Conservation (phyloP, 2,797 vertebrate species). For the Artibeus jamaicensis region DNA sequence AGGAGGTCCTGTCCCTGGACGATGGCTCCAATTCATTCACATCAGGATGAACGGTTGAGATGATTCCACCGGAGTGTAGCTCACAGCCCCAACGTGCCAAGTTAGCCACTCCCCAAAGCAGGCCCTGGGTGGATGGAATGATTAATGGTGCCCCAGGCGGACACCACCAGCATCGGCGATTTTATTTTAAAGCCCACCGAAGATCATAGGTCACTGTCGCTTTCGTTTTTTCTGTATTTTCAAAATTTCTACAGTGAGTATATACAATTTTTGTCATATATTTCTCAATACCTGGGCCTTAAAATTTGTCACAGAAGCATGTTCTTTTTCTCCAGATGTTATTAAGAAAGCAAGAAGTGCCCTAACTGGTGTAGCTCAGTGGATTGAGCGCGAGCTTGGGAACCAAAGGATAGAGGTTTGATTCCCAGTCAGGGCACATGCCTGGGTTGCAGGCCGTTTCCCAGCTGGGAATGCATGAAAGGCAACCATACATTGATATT, state of each 20-base stretch:
- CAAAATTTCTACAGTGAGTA: neutral
- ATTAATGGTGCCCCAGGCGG: neutral
- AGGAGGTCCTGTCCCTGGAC: neutral
- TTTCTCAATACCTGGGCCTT: neutral
- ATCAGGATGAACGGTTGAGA: neutral
- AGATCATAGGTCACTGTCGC: neutral
- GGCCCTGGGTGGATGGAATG: neutral
- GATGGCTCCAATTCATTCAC: neutral
- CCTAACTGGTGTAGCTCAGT: too few relatives aligned
- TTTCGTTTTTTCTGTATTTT: neutral
- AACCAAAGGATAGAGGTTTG: too few relatives aligned
- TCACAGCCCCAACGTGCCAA: neutral
- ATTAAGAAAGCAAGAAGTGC: neutral
- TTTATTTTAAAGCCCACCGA: neutral
- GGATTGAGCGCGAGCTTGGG: too few relatives aligned
- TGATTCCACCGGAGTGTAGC: neutral
- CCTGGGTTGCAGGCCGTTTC: too few relatives aligned
- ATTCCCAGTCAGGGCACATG: too few relatives aligned
- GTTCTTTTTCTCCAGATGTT: neutral
- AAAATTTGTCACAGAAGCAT: neutral
- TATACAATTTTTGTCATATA: neutral
- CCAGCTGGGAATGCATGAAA: too few relatives aligned
- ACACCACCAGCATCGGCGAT: neutral
- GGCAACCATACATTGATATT: too few relatives aligned
- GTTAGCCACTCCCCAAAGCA: neutral